Conservation (phyloP, 2,888 invertebrate species). For the Caenorhabditis imperialis region DNA sequence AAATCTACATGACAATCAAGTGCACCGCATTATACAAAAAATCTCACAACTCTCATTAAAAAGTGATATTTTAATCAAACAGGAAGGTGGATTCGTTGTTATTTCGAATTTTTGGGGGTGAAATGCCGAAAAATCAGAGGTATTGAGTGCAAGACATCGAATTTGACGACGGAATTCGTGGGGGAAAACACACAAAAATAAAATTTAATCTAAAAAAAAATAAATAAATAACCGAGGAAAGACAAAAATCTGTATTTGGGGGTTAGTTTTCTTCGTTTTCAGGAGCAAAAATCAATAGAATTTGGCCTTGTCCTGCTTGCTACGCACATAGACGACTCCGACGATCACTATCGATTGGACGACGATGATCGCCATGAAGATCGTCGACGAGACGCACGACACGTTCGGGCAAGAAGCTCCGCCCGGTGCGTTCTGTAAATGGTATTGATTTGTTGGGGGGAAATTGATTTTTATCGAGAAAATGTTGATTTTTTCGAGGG, state of each 20-base stretch:
- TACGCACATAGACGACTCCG: constrained; percentile 71
- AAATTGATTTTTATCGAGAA: too few species aligned
- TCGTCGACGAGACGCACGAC: constrained; percentile 65
- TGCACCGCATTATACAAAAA: too few species aligned
- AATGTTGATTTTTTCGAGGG: too few species aligned
- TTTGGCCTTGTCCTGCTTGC: constrained; percentile 76
- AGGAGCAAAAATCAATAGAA: constrained; percentile 69
- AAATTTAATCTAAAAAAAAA: constrained; percentile 1
- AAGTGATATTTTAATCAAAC: too few species aligned
- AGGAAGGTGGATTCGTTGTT: too few species aligned
- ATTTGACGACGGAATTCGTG: constrained; percentile 27
- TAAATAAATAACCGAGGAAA: background rate
- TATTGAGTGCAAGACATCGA: constrained; percentile 27
- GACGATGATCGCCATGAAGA: constrained; percentile 70
- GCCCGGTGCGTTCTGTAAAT: too few species aligned
- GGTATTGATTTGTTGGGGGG: too few species aligned
- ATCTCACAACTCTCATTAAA: too few species aligned
- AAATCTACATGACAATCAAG: too few species aligned
- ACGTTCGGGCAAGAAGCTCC: constrained; percentile 58
- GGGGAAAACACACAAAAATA: constrained; percentile 12
- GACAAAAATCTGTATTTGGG: too few species aligned
- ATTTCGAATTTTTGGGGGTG: too few species aligned
- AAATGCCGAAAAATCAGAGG: constrained; percentile 6
- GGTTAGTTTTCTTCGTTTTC: too few species aligned
- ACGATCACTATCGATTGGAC: constrained; percentile 71